Evolutionary conservation across 2,888 invertebrate genomes (phyloP), one percentile per base, ranked within the genome.

Genomic region (Gerris lacustris): DNA sequence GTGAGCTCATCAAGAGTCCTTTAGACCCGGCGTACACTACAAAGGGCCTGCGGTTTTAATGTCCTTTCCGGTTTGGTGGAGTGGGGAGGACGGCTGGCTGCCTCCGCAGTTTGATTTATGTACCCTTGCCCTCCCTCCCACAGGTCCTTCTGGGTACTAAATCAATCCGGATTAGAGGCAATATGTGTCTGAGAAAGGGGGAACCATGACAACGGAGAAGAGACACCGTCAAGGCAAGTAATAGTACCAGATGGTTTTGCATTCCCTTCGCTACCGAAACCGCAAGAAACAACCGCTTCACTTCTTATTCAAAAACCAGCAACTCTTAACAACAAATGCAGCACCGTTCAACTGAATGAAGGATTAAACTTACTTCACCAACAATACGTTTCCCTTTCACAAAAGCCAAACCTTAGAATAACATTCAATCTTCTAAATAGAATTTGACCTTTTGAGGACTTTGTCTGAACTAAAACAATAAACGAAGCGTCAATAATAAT

Each of bases 111-210:
- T 55, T 55, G 55, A 55, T 55, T 55, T 55, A 55, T 55, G 55
- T 55, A 55, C 55, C 55, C 55, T 9, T 55, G 15, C 55, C 55
- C 55, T 9, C 15, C 55, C 55, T 55, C 9, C 55, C 15, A 15
- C 15, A 15, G 55, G 15, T 9, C 55, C 55, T 15, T 9, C 55
- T 11, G 55, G 55, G 55, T 15, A 55, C 55, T 55, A 55, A 55
- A 55, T 55, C 55, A 55, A 55, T 55, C 55, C 15, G 55, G 55
- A 55, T 55, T 55, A 55, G 55, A 55, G 55, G 55, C 55, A 55
- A 55, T 55, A 55, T 55, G 55, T 55, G 55, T 55, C 55, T 55
- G 9, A 55, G 55, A 55, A 55, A 55, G 55, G 55, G 55, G 15
- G 1, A 55, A 11, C 55, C 55, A 55, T 55, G 55, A 55, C 55